Base-by-base conservation (phyloP, 2,888 invertebrate species). In the Tridacna gigas region DNA sequence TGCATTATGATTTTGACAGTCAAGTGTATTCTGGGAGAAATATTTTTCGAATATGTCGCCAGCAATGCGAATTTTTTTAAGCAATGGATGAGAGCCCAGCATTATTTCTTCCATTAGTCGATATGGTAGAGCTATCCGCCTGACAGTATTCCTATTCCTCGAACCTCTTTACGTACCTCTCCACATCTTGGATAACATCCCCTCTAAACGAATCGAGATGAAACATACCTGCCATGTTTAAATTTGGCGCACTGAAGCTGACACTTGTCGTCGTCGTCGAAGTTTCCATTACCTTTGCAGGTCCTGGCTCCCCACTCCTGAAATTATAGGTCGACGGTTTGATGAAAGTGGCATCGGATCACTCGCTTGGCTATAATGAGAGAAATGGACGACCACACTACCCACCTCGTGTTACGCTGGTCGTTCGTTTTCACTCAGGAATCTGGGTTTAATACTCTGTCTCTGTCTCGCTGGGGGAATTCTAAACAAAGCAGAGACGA, bases 131-230 rank as follows among this genome's bases (percentile, higher is more conserved):
- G n/a, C n/a, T n/a, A n/a, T n/a, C n/a, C n/a, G n/a, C n/a, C n/a
- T n/a, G n/a, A n/a, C n/a, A n/a, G n/a, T n/a, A n/a, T n/a, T n/a
- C n/a, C 67, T 7, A 45, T 18, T 37, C 67, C 2, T 67, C 15
- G n/a, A 65, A 65, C 25, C 65, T 22, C 15, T 67, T 67, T 11
- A 67, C 18, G 28, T 28, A 67, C 13, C 20, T 15, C 2, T 18
- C 37, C 12, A 45, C 37, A n/a, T 67, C 67, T 37, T 67, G 67
- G 67, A 18, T 37, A 37, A 47, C 67, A 67, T 67, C 67, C 45
- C 67, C 67, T 28, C 37, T 28, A 45, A 45, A 67, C 5, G 18
- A 26, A 13, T 67, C 28, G 0, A 67, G 22, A 3, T 15, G 18
- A 25, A 25, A 65, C 22, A 65, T 22, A 65, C 65, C 65, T 65